phyloP scores from a whole-genome alignment of 2,797 vertebrate species.

The Sebastes ruberrimus region DNA sequence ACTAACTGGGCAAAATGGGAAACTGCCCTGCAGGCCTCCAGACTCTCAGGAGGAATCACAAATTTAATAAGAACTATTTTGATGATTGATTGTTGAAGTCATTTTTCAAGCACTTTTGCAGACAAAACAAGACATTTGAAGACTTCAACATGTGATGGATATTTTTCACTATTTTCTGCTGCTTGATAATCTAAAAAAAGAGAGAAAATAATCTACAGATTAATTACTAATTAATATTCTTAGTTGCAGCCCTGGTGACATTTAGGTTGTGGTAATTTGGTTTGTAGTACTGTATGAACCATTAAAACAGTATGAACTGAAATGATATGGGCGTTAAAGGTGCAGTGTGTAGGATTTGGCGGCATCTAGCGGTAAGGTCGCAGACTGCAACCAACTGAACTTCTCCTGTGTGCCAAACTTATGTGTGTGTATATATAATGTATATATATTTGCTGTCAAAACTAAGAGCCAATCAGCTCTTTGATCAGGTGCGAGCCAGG shows the following conservation, averaged over 20 bases:
- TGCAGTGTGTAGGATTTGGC: not conserved
- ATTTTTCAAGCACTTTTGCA: not conserved
- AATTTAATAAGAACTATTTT: not conserved
- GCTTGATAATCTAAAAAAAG: not conserved
- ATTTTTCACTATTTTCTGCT: not conserved
- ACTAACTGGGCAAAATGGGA: not conserved
- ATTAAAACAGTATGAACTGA: not conserved
- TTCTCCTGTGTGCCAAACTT: no score
- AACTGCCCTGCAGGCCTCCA: not conserved
- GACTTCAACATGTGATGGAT: not conserved
- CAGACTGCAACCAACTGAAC: no score
- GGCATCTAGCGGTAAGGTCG: accelerated
- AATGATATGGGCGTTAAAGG: not conserved
- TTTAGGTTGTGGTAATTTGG: not conserved
- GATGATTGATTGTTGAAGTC: not conserved
- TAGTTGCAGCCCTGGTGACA: not conserved
- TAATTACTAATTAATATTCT: not conserved
- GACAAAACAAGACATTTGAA: not conserved
- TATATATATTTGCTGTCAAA: no score
- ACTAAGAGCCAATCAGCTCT: no score
- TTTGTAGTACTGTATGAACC: not conserved
- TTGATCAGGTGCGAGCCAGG: no score
- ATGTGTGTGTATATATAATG: no score
- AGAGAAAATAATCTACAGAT: not conserved
- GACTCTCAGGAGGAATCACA: not conserved